A percentile compares a stretch with the other conserved stretches of the same genome.
Conservation (phyloP, 2,888 invertebrate species). For the Priocnemis perturbator region DNA sequence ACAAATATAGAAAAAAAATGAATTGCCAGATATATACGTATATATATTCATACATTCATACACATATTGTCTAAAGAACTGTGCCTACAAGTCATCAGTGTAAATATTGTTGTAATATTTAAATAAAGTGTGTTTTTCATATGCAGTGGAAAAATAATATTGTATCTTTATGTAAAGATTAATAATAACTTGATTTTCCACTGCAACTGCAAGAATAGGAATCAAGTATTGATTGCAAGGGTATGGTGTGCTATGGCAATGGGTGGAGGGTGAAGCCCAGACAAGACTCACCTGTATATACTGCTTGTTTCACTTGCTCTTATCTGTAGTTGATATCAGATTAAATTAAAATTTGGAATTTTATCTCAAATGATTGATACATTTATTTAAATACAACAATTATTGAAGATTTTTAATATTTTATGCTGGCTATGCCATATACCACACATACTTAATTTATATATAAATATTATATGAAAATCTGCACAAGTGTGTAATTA, state of each 20-base stretch:
- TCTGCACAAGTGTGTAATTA: conserved; percentile 30
- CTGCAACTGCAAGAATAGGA: conserved; percentile 52
- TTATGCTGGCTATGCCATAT: no score
- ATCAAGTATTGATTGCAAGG: conserved; percentile 73
- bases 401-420: no score
- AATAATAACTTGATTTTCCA: neutral
- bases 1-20: no score
- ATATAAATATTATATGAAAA: conserved; percentile 35
- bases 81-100: neutral
- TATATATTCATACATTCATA: no score
- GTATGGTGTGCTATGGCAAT: conserved; percentile 66
- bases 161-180: neutral
- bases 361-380: neutral
- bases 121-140: neutral
- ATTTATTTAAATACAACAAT: neutral
- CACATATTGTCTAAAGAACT: no score
- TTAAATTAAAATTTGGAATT: neutral
- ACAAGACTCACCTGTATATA: conserved; percentile 67
- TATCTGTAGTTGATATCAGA: conserved; percentile 23
- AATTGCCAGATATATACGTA: no score
- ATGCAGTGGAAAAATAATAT: neutral
- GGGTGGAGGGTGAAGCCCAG: conserved; percentile 69
- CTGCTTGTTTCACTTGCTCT: conserved; percentile 59
- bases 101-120: neutral
- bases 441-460: neutral